Conservation (phyloP, 2,113 vertebrate species). For the Turnix velox region DNA sequence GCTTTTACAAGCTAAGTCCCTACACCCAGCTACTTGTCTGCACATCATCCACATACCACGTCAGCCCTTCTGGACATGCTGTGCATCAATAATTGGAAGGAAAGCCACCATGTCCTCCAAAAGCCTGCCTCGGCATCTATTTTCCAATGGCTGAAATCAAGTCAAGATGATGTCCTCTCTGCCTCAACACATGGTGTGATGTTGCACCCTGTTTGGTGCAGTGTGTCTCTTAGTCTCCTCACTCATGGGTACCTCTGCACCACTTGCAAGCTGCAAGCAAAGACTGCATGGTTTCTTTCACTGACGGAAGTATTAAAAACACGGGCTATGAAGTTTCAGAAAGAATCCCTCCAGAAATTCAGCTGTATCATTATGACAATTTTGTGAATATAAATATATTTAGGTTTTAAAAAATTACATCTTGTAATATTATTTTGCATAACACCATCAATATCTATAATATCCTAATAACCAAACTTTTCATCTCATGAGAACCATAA, state of each 20-base stretch:
- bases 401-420: not conserved
- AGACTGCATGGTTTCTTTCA: not conserved
- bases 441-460: not conserved
- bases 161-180: accelerated
- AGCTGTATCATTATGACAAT: not conserved
- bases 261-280: not conserved
- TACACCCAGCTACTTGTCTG: not conserved
- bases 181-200: not conserved
- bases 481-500: not conserved
- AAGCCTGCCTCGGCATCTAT: not conserved
- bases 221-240: not conserved
- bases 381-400: not conserved
- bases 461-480: not conserved
- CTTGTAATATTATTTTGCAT: not conserved
- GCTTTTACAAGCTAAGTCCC: not conserved
- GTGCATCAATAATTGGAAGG: not conserved
- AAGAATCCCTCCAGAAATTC: not conserved
- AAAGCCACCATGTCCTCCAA: not conserved
- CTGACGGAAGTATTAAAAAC: not conserved
- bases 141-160: not conserved
- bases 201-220: accelerated
- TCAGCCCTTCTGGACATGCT: not conserved
- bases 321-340: not conserved
- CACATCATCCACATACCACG: not conserved
- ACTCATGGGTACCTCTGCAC: not conserved